These are phyloP conservation scores for Cryptocheilus praepositus DNA, from an alignment of 2,888 invertebrate genomes.

Conservation along the genomic window DNA sequence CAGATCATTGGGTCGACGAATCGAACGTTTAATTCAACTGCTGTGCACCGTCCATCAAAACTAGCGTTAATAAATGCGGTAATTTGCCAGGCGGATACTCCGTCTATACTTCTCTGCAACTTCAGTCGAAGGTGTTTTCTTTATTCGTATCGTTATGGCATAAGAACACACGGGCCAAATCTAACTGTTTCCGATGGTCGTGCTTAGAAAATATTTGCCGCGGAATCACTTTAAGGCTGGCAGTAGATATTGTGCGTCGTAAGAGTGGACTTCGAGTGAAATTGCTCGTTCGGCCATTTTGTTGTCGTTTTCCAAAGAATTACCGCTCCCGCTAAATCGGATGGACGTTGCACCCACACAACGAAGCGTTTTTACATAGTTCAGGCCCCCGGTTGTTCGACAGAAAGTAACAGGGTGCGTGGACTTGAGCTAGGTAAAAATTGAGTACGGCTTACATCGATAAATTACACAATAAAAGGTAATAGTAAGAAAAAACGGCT, in stretches of 20 bases:
- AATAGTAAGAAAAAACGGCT: conserved; percentile 54
- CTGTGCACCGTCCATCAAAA: neutral
- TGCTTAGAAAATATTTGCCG: too few relatives aligned
- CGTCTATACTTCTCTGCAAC: conserved; percentile 7
- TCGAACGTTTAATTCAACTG: conserved; percentile 9
- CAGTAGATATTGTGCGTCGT: conserved; percentile 16
- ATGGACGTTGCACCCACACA: conserved; percentile 32
- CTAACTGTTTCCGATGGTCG: too few relatives aligned
- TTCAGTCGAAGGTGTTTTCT: conserved; percentile 18
- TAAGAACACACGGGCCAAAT: too few relatives aligned
- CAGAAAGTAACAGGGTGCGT: too few relatives aligned
- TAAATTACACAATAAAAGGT: conserved; percentile 50
- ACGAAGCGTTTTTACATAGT: conserved; percentile 30
- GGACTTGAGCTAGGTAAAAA: conserved; percentile 38
- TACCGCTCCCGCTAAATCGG: conserved; percentile 18
- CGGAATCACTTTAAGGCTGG: too few relatives aligned
- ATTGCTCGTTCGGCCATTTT: neutral
- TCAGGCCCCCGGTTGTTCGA: conserved; percentile 24
- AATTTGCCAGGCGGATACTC: neutral
- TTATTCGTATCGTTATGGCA: too few relatives aligned
- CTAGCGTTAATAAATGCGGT: neutral
- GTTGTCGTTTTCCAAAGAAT: neutral
- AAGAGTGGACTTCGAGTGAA: too few relatives aligned
- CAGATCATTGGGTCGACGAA: conserved; percentile 24
- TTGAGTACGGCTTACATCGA: conserved; percentile 36